Base-by-base conservation (phyloP, 2,888 invertebrate genomes). In the Lissocephala sabroskyi region DNA sequence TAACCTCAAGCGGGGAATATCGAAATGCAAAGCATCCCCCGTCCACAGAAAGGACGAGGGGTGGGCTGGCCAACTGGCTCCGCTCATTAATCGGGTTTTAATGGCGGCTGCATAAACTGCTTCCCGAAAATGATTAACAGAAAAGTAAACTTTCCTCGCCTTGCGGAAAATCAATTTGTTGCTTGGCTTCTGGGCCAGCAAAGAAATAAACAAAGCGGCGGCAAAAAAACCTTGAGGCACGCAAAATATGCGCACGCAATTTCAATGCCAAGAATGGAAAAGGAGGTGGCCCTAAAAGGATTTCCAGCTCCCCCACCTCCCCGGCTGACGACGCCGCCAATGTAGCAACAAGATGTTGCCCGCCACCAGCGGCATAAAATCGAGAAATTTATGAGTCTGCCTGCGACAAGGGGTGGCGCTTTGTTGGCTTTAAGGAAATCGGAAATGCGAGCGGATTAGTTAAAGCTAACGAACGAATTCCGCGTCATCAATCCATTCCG, bases 321-420 rank as follows among this genome's bases (percentile, higher is more conserved):
- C n/a, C n/a, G n/a, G n/a, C n/a, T n/a, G n/a, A n/a, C n/a, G n/a
- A n/a, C n/a, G 35, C 16, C 10, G 35, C 49, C 50, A 62, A 52
- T 55, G 62, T 52, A 40, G 37, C 51, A 36, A 51, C 43, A 45
- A 17, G 19, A 32, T 37, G 26, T 37, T 29, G 37, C 29, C 47
- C n/a, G 17, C 26, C 26, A 36, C 56, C 50, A 59, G 41, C 53
- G 57, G 59, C 70, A 75, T 75, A 75, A 70, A 71, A 62, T 57
- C 67, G 73, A 67, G 66, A 71, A 64, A 62, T 71, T 71, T 71
- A 71, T 67, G 62, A 4, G 47, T 32, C 44, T 47, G 45, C 23
- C 37, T 10, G 44, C 17, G 30, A n/a, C n/a, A n/a, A n/a, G n/a
- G n/a, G 11, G 45, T 45, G 28, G 40, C 26, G 28, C 18, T 37